A percentile compares a stretch with the other conserved stretches of the same genome.
These are phyloP conservation scores for Troilus luridus DNA, from an alignment of 2,888 invertebrate species.

Conservation along the genomic window DNA sequence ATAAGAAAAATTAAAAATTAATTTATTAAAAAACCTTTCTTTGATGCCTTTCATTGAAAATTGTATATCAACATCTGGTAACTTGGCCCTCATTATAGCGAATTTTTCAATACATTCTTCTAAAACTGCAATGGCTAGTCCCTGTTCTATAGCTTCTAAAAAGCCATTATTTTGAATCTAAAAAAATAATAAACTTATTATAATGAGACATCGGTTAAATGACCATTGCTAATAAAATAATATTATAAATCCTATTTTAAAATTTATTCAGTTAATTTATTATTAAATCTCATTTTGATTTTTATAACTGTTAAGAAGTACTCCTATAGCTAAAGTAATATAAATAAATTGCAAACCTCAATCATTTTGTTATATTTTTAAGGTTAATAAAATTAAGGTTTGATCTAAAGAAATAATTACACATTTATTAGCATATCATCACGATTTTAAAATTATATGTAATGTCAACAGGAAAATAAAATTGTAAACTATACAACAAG, in stretches of 20 bases:
- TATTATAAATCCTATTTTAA: background rate
- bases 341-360: too few species aligned
- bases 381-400: too few species aligned
- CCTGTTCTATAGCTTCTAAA: background rate
- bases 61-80: background rate
- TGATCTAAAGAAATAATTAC: too few species aligned
- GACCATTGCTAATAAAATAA: background rate
- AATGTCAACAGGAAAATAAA: background rate
- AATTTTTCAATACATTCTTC: constrained; percentile 42
- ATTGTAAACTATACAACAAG: background rate
- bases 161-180: background rate
- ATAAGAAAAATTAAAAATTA: background rate
- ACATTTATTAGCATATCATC: too few species aligned
- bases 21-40: constrained; percentile 37
- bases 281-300: background rate
- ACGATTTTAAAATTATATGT: background rate
- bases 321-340: too few species aligned
- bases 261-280: background rate
- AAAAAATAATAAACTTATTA: background rate
- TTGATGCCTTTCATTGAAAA: constrained; percentile 18
- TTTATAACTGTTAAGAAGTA: too few species aligned
- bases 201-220: background rate
- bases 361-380: background rate
- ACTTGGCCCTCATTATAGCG: constrained; percentile 28
- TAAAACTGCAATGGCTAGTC: background rate